These are phyloP conservation scores for Zaprionus lachaisei DNA, from an alignment of 1,140 invertebrate genomes.

Conservation along the genomic window DNA sequence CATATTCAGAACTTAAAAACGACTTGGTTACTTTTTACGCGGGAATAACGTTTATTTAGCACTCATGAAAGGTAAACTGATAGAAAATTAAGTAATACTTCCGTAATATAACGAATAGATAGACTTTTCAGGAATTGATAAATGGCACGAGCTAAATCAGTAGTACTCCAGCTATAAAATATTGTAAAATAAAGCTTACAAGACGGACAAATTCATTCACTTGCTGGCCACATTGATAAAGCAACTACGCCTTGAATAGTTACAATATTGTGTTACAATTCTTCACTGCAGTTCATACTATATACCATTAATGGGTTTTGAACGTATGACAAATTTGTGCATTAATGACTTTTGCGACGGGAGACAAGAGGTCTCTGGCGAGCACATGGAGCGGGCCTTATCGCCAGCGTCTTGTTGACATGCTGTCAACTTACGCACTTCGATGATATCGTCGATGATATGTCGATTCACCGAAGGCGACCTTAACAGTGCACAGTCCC, in stretches of 20 bases:
- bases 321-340: not conserved
- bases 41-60: no score
- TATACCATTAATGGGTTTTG: not conserved
- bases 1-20: no score
- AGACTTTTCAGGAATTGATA: not conserved
- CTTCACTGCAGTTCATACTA: not conserved
- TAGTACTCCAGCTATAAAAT: not conserved
- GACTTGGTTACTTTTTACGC: no score
- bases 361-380: conserved; percentile 19
- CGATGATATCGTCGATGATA: conserved; percentile 30
- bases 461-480: not conserved
- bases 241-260: not conserved
- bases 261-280: not conserved
- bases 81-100: no score
- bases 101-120: not conserved
- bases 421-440: conserved; percentile 52
- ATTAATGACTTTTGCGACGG: conserved; percentile 21
- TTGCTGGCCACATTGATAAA: not conserved
- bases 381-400: conserved; percentile 16
- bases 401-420: conserved; percentile 46
- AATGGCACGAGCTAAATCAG: not conserved
- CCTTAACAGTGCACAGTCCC: conserved; percentile 18
- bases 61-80: no score
- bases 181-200: not conserved
- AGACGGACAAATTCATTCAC: not conserved